Percentiles rank a stretch among this genome's conserved stretches.
Conservation (phyloP, 2,113 vertebrate species). For the Cyanoramphus novaezelandiae region DNA sequence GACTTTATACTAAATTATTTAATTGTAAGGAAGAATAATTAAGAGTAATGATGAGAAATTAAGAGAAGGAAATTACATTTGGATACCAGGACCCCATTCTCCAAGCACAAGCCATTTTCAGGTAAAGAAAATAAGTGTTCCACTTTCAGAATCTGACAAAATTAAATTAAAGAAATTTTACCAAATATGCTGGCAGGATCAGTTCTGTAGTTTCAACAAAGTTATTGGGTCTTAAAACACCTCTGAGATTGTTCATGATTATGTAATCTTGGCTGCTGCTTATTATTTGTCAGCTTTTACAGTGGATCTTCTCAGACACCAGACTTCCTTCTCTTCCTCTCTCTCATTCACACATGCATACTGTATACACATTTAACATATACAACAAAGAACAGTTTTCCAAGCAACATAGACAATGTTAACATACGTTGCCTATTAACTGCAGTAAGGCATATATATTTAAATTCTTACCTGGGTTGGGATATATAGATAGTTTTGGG, state of each 20-base stretch:
- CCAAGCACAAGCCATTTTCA: neutral
- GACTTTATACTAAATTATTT: neutral
- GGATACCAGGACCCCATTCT: neutral
- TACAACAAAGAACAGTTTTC: neutral
- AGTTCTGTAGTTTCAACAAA: neutral
- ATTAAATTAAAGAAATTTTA: neutral
- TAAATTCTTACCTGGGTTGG: neutral
- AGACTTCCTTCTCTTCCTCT: neutral
- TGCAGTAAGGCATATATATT: neutral
- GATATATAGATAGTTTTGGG: neutral
- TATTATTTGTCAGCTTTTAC: neutral
- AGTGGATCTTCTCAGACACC: neutral
- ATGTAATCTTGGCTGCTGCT: accelerated
- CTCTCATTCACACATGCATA: neutral
- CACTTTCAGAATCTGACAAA: neutral
- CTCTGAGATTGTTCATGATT: neutral
- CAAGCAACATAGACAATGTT: neutral
- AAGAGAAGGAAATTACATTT: neutral
- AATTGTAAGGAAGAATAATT: neutral
- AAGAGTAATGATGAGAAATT: neutral
- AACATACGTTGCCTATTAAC: neutral
- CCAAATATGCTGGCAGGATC: neutral
- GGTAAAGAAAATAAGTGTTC: neutral
- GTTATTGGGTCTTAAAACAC: neutral
- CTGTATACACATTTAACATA: neutral